Percentiles rank a stretch among this genome's conserved stretches.
Conservation (phyloP, 2,888 invertebrate species). For the Orthonevra nobilis region DNA sequence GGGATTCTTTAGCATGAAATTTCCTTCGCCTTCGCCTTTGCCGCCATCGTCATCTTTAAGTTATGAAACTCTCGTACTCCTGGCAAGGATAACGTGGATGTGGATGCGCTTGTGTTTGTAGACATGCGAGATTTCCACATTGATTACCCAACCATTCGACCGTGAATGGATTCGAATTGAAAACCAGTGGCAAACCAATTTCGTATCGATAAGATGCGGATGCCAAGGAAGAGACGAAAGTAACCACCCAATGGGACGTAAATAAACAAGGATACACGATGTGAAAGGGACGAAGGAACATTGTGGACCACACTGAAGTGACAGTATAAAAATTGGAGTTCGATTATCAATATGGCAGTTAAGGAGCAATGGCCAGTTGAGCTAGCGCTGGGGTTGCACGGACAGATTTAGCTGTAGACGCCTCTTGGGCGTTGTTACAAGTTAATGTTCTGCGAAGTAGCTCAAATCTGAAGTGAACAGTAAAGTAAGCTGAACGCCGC, state of each 20-base stretch:
- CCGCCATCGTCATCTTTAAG: slow-evolving; percentile 4
- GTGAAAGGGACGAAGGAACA: not conserved
- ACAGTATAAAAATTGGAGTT: slow-evolving; percentile 38
- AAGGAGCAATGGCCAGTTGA: slow-evolving; percentile 21
- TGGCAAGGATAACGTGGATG: not conserved
- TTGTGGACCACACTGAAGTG: slow-evolving; percentile 22
- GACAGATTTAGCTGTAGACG: not conserved
- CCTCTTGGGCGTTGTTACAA: slow-evolving; percentile 24
- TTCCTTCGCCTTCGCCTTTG: slow-evolving; percentile 1
- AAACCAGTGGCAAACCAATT: slow-evolving; percentile 54
- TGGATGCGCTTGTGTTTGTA: slow-evolving; percentile 19
- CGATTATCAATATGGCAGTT: slow-evolving; percentile 33
- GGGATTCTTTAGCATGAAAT: slow-evolving; percentile 19
- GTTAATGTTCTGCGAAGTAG: slow-evolving; percentile 41
- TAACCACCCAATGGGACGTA: slow-evolving; percentile 15
- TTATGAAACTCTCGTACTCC: not conserved
- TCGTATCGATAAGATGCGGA: slow-evolving; percentile 22
- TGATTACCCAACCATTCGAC: slow-evolving; percentile 55
- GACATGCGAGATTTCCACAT: slow-evolving; percentile 46
- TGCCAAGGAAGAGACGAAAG: not conserved
- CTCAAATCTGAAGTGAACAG: not conserved
- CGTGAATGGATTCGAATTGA: slow-evolving; percentile 58
- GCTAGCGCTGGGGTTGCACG: not conserved
- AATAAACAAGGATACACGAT: slow-evolving; percentile 20
- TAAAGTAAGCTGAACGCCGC: not conserved